Conservation (phyloP, 2,113 vertebrate genomes). For the Symphodus melops region DNA sequence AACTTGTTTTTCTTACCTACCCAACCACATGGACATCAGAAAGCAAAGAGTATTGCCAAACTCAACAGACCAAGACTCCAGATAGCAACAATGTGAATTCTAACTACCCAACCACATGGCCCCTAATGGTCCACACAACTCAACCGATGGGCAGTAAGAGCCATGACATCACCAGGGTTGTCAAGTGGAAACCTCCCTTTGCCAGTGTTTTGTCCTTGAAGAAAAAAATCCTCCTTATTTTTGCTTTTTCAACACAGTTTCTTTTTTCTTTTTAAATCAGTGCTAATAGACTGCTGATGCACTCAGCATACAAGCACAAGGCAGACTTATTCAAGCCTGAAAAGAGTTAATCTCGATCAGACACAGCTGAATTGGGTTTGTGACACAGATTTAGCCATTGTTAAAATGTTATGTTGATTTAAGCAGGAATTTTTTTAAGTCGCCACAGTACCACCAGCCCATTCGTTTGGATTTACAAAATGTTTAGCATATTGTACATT, state of each 20-base stretch:
- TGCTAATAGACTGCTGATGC: not conserved
- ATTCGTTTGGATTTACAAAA: not conserved
- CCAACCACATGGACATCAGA: too few species aligned
- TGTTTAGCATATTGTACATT: not conserved
- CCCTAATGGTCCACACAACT: too few species aligned
- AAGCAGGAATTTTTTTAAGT: not conserved
- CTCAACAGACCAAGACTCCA: too few species aligned
- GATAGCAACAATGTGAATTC: too few species aligned
- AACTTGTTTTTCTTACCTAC: too few species aligned
- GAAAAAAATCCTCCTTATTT: too few species aligned
- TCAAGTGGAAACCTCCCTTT: too few species aligned
- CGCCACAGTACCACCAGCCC: not conserved
- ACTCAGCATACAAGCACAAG: not conserved
- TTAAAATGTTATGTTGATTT: not conserved
- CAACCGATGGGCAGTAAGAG: too few species aligned
- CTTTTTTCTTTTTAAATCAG: not conserved
- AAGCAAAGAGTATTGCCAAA: too few species aligned
- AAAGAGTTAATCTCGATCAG: not conserved
- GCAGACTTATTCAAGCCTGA: not conserved
- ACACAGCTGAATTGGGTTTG: not conserved
- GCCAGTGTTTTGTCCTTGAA: too few species aligned
- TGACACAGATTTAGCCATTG: not conserved
- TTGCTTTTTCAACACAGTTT: not conserved
- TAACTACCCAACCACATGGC: too few species aligned
- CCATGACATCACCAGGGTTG: too few species aligned